Percentiles rank a stretch among this genome's conserved stretches.
Evolutionary conservation across 1,140 invertebrate species (phyloP).

Genomic region (Cotesia glomerata): DNA sequence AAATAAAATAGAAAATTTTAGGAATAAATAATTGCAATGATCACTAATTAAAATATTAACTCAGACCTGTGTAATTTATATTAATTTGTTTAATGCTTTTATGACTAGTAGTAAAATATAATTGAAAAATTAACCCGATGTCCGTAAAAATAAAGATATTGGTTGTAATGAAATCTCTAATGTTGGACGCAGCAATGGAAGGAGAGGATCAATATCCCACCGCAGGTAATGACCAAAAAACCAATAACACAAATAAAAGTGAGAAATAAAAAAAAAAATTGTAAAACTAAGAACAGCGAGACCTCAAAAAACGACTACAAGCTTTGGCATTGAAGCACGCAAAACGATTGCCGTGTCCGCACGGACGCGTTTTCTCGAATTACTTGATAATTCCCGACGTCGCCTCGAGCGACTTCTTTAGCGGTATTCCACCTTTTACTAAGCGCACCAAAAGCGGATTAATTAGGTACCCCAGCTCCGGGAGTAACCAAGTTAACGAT

Average conservation of each 20-base stretch:
- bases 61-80: too few species aligned
- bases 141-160: neutral
- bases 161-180: slow-evolving; percentile 3
- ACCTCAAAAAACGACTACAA: neutral
- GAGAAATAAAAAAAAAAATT: neutral
- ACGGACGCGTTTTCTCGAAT: slow-evolving; percentile 17
- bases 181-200: slow-evolving; percentile 61
- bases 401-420: slow-evolving; percentile 40
- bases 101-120: too few species aligned
- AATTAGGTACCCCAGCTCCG: slow-evolving; percentile 42
- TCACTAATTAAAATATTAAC: too few species aligned
- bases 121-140: neutral
- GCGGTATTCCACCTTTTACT: slow-evolving; percentile 42
- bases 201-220: slow-evolving; percentile 60
- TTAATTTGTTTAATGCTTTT: too few species aligned
- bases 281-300: neutral
- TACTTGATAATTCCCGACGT: slow-evolving; percentile 39
- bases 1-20: too few species aligned
- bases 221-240: slow-evolving; percentile 54
- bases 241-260: slow-evolving; percentile 9
- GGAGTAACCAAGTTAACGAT: slow-evolving; percentile 31
- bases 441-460: slow-evolving; percentile 52
- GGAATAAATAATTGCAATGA: too few species aligned
- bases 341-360: slow-evolving; percentile 8
- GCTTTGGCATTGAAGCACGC: neutral